A percentile compares a stretch with the other conserved stretches of the same genome.
These are phyloP conservation scores for Tribolium freemani DNA, from an alignment of 2,888 invertebrate species.

Conservation along the genomic window DNA sequence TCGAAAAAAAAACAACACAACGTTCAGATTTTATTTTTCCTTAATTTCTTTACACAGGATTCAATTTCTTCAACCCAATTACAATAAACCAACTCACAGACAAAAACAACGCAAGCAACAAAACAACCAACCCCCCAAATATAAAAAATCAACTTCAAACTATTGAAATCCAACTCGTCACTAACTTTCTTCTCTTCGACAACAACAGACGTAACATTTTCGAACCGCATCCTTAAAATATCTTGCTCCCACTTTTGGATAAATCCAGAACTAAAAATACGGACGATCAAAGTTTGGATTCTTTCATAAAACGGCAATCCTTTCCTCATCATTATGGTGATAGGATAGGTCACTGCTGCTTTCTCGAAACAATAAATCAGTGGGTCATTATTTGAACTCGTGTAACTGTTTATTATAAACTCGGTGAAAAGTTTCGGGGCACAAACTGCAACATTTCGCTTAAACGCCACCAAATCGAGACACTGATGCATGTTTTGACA, in stretches of 20 bases:
- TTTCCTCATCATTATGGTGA: conserved; percentile 57
- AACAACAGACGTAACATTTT: not conserved
- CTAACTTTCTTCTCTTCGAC: not conserved
- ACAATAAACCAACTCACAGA: not conserved
- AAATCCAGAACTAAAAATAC: conserved; percentile 7
- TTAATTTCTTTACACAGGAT: too few relatives aligned
- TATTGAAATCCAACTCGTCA: not conserved
- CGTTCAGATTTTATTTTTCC: too few relatives aligned
- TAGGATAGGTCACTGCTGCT: conserved; percentile 55
- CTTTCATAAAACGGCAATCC: conserved; percentile 54
- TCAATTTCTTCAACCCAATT: too few relatives aligned
- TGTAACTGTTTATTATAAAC: conserved; percentile 52
- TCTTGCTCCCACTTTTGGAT: conserved; percentile 16
- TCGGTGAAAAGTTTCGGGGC: conserved; percentile 54
- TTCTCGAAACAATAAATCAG: conserved; percentile 44
- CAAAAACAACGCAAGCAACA: not conserved
- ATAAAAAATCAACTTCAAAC: conserved; percentile 2
- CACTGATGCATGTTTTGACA: conserved; percentile 19
- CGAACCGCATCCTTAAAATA: not conserved
- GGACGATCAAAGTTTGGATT: conserved; percentile 51
- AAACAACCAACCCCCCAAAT: not conserved
- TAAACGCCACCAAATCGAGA: not conserved
- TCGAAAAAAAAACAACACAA: too few relatives aligned
- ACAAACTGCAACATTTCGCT: conserved; percentile 42
- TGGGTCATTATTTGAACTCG: conserved; percentile 43